Percentiles rank a stretch among this genome's conserved stretches.
phyloP scores from a whole-genome alignment of 2,888 invertebrate genomes.

The Latrodectus elegans region DNA sequence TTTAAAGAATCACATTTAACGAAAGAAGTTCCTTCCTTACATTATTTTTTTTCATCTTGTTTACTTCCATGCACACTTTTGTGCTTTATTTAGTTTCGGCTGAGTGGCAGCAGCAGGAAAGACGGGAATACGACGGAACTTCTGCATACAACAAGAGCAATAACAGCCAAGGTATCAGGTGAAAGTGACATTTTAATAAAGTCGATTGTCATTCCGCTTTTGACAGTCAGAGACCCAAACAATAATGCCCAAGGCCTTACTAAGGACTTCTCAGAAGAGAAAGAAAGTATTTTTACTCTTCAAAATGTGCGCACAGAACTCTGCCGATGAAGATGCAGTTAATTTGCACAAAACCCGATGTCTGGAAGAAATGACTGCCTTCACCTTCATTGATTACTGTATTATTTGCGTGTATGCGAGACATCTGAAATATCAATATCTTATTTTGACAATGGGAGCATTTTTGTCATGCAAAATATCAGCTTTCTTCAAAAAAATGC shows the following conservation, averaged over 20 bases:
- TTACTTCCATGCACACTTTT: constrained; percentile 1
- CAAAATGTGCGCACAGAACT: background rate
- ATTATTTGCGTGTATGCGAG: constrained; percentile 6
- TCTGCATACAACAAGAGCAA: constrained; percentile 51
- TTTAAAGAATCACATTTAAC: no score
- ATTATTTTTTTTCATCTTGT: no score
- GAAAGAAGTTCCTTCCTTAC: no score
- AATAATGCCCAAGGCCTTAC: constrained; percentile 38
- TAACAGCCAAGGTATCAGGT: constrained; percentile 62
- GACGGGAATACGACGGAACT: constrained; percentile 1
- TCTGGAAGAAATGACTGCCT: constrained; percentile 1
- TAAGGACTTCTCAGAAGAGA: constrained; percentile 13
- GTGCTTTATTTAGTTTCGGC: constrained; percentile 49
- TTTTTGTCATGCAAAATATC: background rate
- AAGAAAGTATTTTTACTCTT: constrained; percentile 33
- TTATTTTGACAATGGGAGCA: background rate
- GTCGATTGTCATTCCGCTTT: constrained; percentile 59
- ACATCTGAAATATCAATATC: background rate
- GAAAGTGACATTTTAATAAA: constrained; percentile 64
- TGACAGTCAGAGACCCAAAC: constrained; percentile 50
- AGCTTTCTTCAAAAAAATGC: background rate
- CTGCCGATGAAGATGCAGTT: constrained; percentile 38
- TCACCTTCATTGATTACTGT: constrained; percentile 40
- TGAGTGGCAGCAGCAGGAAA: constrained; percentile 40
- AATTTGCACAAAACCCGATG: constrained; percentile 38